These are phyloP conservation scores for Sitobion miscanthi DNA, from an alignment of 1,140 invertebrate species.

Conservation along the genomic window DNA sequence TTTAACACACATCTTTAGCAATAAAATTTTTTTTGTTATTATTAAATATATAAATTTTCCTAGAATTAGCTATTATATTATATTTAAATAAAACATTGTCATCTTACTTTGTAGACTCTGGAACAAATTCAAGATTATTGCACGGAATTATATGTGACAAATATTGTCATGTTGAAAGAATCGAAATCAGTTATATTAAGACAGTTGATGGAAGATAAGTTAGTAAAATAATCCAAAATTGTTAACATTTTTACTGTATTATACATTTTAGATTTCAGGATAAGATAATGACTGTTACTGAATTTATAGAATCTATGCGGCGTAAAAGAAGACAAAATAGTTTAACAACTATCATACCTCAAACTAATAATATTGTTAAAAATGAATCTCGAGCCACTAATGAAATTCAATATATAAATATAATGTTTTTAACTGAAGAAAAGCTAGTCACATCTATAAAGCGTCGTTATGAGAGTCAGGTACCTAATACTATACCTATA, in stretches of 20 bases:
- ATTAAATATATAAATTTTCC: not conserved
- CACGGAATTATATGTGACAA: slow-evolving; percentile 68
- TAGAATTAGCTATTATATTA: not conserved
- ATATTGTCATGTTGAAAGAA: slow-evolving; percentile 74
- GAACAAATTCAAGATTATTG: slow-evolving; percentile 76
- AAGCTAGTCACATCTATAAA: slow-evolving; percentile 57
- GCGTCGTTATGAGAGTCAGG: slow-evolving; percentile 59
- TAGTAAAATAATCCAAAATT: slow-evolving; percentile 13
- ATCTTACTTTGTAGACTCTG: slow-evolving; percentile 63
- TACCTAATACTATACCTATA: slow-evolving; percentile 47
- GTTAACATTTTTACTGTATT: slow-evolving; percentile 12
- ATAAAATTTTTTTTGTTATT: not conserved
- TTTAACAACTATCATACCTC: not conserved
- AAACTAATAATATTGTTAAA: slow-evolving; percentile 37
- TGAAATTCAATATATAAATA: slow-evolving; percentile 53
- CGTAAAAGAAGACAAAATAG: slow-evolving; percentile 32
- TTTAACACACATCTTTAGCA: not conserved
- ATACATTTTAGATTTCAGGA: slow-evolving; percentile 58
- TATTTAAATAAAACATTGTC: not conserved
- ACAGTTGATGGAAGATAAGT: slow-evolving; percentile 68
- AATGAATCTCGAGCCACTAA: slow-evolving; percentile 28
- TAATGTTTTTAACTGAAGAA: slow-evolving; percentile 58
- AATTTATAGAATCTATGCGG: slow-evolving; percentile 57
- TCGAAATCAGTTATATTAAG: slow-evolving; percentile 70
- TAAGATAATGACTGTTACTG: slow-evolving; percentile 57